Percentiles rank a stretch among this genome's conserved stretches.
These are phyloP conservation scores for Cryptocheilus praepositus DNA, from an alignment of 2,888 invertebrate species.

Conservation along the genomic window DNA sequence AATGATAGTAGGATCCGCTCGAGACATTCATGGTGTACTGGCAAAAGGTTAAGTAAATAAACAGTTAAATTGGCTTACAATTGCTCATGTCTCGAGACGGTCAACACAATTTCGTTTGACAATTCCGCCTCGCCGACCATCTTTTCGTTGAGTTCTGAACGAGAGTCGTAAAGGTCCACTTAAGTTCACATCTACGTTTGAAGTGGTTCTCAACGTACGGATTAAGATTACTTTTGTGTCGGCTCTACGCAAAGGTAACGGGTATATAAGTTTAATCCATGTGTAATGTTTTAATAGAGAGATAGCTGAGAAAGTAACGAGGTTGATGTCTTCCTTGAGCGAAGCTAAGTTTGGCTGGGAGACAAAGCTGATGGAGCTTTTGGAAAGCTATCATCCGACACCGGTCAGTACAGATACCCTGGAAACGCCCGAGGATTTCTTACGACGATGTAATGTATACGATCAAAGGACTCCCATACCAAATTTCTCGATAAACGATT, in stretches of 20 bases:
- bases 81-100: too few relatives aligned
- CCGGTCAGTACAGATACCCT: conserved; percentile 75
- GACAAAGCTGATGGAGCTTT: conserved; percentile 78
- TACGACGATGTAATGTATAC: conserved; percentile 75
- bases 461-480: neutral
- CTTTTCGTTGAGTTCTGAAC: too few relatives aligned
- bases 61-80: too few relatives aligned
- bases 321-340: conserved; percentile 74
- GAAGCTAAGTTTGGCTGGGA: conserved; percentile 76
- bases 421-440: conserved; percentile 81
- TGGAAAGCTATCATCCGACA: conserved; percentile 77
- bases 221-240: neutral
- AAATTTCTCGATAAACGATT: neutral
- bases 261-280: neutral
- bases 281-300: conserved; percentile 64
- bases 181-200: neutral
- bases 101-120: too few relatives aligned
- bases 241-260: neutral
- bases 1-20: too few relatives aligned
- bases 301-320: conserved; percentile 75
- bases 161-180: conserved; percentile 2
- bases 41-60: too few relatives aligned
- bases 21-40: too few relatives aligned
- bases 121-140: too few relatives aligned
- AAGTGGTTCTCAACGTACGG: too few relatives aligned